Evolutionary conservation across 2,888 invertebrate species (phyloP).

Genomic region (Agonopterix alstromeriana): DNA sequence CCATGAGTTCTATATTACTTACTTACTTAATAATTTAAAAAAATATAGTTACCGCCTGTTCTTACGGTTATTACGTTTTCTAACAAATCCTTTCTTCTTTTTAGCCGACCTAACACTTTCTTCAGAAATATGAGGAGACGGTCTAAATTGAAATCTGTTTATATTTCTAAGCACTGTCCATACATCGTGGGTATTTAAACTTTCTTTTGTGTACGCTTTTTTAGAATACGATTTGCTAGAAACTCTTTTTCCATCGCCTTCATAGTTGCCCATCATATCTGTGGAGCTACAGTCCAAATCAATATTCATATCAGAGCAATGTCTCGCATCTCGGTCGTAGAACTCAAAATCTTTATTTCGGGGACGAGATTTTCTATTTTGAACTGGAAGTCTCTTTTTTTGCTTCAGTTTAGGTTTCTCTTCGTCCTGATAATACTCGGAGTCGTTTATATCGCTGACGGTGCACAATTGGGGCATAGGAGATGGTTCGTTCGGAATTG

Average conservation of each 20-base stretch:
- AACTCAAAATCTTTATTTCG: constrained; percentile 32
- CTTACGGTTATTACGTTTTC: constrained; percentile 21
- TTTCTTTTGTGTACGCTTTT: constrained; percentile 20
- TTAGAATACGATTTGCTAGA: constrained; percentile 9
- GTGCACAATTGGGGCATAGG: constrained; percentile 41
- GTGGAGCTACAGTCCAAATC: constrained; percentile 47
- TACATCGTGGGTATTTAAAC: constrained; percentile 38
- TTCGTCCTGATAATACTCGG: constrained; percentile 40
- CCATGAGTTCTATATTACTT: too few species aligned
- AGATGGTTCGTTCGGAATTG: constrained; percentile 44
- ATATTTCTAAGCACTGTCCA: constrained; percentile 59
- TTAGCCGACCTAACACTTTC: constrained; percentile 22
- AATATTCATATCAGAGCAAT: constrained; percentile 39
- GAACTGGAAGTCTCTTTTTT: constrained; percentile 30
- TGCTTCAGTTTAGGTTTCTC: constrained; percentile 23
- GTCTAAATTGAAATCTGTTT: constrained; percentile 49
- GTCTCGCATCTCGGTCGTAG: constrained; percentile 43
- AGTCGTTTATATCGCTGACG: constrained; percentile 61
- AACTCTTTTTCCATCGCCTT: constrained; percentile 29
- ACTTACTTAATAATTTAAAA: too few species aligned
- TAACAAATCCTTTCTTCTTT: constrained; percentile 25
- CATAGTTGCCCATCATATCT: constrained; percentile 33
- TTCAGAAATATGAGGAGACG: constrained; percentile 50
- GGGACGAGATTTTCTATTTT: constrained; percentile 20
- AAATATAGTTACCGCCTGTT: constrained; percentile 34